Evolutionary conservation across 2,113 vertebrate species (phyloP).

Genomic region (Sphyrna mokarran): DNA sequence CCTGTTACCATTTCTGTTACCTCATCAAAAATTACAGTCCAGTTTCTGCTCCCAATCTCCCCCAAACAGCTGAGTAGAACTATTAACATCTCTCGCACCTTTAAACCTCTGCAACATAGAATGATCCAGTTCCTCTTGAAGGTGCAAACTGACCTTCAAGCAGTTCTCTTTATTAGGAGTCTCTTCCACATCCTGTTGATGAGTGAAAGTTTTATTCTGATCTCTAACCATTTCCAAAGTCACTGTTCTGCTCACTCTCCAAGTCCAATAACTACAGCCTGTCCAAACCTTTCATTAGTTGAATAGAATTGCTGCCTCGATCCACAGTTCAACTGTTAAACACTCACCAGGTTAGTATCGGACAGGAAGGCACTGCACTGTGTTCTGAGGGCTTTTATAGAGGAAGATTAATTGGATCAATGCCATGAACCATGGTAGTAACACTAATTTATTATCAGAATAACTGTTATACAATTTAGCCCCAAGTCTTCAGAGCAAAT

Average conservation of each 20-base stretch:
- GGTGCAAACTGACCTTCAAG: background rate
- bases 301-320: too few species aligned
- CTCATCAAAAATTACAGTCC: too few species aligned
- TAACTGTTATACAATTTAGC: background rate
- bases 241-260: background rate
- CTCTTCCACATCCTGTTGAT: background rate
- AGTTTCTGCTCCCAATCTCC: background rate
- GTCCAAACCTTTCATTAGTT: background rate
- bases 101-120: background rate
- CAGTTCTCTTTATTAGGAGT: background rate
- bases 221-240: background rate
- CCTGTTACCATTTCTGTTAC: too few species aligned
- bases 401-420: slow-evolving; percentile 53
- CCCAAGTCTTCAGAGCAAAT: background rate
- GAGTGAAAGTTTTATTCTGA: background rate
- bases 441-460: background rate
- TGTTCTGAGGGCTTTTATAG: slow-evolving; percentile 93
- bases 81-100: background rate
- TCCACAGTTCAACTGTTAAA: background rate
- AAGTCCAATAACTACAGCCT: background rate
- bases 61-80: background rate
- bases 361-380: slow-evolving; percentile 83
- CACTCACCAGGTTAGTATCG: slow-evolving; percentile 83
- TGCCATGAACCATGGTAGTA: background rate
- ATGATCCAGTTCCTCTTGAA: background rate